Evolutionary conservation across 2,888 invertebrate genomes (phyloP).

Genomic region (Psylliodes chrysocephalus): DNA sequence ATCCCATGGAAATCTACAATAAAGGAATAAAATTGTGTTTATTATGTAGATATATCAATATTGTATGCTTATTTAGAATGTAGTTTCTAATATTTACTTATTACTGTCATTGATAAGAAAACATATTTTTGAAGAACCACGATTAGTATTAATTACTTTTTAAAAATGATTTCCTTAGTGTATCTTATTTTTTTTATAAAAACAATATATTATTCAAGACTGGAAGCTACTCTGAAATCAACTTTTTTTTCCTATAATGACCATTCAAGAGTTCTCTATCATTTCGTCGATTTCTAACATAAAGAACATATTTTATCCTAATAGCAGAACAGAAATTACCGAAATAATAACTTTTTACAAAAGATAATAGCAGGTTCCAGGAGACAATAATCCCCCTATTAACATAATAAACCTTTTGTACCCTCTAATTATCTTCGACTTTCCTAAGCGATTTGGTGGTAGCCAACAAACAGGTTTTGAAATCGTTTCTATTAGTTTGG

Average conservation of each 20-base stretch:
- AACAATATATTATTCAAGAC: too few species aligned
- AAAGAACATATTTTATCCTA: slow-evolving; percentile 1
- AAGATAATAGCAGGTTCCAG: neutral
- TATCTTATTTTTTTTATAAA: too few species aligned
- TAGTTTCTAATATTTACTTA: too few species aligned
- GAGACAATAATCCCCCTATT: slow-evolving; percentile 6
- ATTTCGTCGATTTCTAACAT: neutral
- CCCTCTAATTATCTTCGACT: slow-evolving; percentile 4
- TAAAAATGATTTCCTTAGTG: too few species aligned
- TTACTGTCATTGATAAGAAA: too few species aligned
- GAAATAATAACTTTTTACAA: slow-evolving; percentile 12
- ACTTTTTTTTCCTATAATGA: neutral
- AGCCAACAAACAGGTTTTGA: slow-evolving; percentile 13
- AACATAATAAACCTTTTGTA: neutral
- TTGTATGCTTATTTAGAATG: too few species aligned
- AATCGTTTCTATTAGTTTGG: neutral
- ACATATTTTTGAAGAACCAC: too few species aligned
- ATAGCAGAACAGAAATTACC: neutral
- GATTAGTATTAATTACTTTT: too few species aligned
- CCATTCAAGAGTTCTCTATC: neutral
- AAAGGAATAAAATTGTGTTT: too few species aligned
- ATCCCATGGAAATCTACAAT: too few species aligned
- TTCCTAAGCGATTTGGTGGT: slow-evolving; percentile 18
- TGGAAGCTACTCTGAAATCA: too few species aligned
- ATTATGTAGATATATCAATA: too few species aligned